Evolutionary conservation across 2,888 invertebrate species (phyloP), one percentile per base, ranked within the genome.

Genomic region (Amblyjoppa proteus): DNA sequence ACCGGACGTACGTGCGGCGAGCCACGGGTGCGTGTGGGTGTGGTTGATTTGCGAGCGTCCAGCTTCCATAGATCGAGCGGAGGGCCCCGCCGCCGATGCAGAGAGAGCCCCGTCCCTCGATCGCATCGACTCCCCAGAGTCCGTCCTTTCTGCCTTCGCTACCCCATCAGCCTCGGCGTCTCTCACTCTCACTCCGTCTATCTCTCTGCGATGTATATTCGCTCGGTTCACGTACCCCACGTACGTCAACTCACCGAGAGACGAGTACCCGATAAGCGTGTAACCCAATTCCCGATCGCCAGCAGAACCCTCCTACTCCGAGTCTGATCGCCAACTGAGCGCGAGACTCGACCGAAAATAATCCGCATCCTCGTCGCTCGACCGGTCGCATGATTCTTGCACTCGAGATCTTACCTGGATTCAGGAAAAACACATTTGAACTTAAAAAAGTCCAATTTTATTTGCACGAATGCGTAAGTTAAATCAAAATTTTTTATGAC

Each of bases 1-100:
- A 74, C 77, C 81, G 84, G 84, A 84, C 61, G 81, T 84, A 77
- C 68, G 77, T 81, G 81, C 77, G 81, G 84, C 81, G 69, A 84
- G 69, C 81, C 84, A 76, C 84, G 81, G 78, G 70, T 77, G 84
- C 82, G 85, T 81, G 74, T 83, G 87, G 87, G 84, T 84, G 86
- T 83, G 89, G 89, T 90, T 92, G 92, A 92, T 92, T 92, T 92
- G 92, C 89, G 92, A 91, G 90, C 89, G 84, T 89, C 87, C 89
- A 91, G 89, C 85, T 89, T 89, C 90, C 91, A 91, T 91, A 91
- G 90, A 92, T 92, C 91, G 91, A 91, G 66, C 66, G 58, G 66
- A 66, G 69, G 69, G 74, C 64, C 41, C 70, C 58, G 56, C 51
- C 31, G 75, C 53, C 76, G 81, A 73, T 73, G 71, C 61, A 38